Evolutionary conservation across 1,140 invertebrate genomes (phyloP).

Genomic region (Drosophila busckii): DNA sequence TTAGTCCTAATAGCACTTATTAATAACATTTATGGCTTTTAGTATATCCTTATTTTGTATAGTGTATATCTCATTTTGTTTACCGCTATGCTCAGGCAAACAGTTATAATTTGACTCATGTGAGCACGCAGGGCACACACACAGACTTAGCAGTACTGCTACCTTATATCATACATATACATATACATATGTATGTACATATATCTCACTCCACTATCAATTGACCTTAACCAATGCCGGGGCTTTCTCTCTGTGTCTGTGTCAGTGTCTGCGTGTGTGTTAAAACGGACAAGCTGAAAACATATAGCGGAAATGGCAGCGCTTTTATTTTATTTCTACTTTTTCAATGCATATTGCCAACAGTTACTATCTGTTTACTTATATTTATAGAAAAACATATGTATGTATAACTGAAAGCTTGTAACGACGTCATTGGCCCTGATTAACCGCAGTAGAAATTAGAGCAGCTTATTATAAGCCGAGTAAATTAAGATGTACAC

Average conservation of each 20-base stretch:
- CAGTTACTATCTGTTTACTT: constrained; percentile 24
- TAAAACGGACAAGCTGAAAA: constrained; percentile 6
- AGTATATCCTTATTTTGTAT: background rate
- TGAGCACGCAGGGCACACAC: constrained; percentile 41
- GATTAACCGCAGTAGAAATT: constrained; percentile 32
- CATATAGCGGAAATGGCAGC: constrained; percentile 18
- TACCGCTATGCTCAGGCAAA: constrained; percentile 32
- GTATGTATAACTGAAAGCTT: constrained; percentile 17
- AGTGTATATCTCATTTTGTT: constrained; percentile 35
- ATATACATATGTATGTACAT: background rate
- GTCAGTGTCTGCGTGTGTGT: too few species aligned
- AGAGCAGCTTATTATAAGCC: background rate
- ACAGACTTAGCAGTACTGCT: too few species aligned
- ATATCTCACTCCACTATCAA: background rate
- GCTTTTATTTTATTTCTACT: constrained; percentile 6
- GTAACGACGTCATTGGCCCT: constrained; percentile 39
- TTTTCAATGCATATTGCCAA: constrained; percentile 26
- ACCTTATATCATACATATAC: too few species aligned
- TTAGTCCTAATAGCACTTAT: too few species aligned
- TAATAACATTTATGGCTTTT: background rate
- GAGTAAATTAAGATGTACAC: too few species aligned
- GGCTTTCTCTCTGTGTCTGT: too few species aligned
- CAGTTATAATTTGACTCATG: constrained; percentile 47
- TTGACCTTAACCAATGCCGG: constrained; percentile 61
- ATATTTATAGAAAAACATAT: constrained; percentile 7